Evolutionary conservation across 2,888 invertebrate species (phyloP).

Genomic region (Amphipoea lucens): DNA sequence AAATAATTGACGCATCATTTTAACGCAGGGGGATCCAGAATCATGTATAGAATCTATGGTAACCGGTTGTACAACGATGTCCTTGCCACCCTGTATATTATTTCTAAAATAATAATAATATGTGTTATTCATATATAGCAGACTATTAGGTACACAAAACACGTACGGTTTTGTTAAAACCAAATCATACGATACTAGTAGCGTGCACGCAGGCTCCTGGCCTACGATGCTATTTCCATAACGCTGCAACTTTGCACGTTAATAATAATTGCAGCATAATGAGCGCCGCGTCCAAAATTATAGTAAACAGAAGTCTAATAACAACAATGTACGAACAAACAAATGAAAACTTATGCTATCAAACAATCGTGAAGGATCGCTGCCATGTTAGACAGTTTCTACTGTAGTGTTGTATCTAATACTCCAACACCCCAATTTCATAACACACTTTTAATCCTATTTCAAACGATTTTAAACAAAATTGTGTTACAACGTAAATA

Average conservation of each 20-base stretch:
- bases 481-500: not conserved
- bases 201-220: slow-evolving; percentile 27
- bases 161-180: not conserved
- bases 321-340: not conserved
- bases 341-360: not conserved
- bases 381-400: not conserved
- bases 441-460: no score
- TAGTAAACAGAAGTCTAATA: slow-evolving; percentile 37
- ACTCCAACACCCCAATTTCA: not conserved
- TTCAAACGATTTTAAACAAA: not conserved
- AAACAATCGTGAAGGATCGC: not conserved
- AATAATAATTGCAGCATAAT: slow-evolving; percentile 63
- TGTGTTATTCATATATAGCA: not conserved
- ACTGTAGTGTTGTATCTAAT: no score
- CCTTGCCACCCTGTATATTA: no score
- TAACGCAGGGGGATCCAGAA: no score
- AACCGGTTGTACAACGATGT: no score
- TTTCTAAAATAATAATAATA: not conserved
- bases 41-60: no score
- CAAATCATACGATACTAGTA: not conserved
- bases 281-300: slow-evolving; percentile 8
- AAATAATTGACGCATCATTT: no score
- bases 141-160: not conserved
- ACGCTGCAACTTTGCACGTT: slow-evolving; percentile 59
- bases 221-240: slow-evolving; percentile 58